These are phyloP conservation scores for Upupa epops DNA, from an alignment of 2,113 vertebrate species.

Conservation along the genomic window DNA sequence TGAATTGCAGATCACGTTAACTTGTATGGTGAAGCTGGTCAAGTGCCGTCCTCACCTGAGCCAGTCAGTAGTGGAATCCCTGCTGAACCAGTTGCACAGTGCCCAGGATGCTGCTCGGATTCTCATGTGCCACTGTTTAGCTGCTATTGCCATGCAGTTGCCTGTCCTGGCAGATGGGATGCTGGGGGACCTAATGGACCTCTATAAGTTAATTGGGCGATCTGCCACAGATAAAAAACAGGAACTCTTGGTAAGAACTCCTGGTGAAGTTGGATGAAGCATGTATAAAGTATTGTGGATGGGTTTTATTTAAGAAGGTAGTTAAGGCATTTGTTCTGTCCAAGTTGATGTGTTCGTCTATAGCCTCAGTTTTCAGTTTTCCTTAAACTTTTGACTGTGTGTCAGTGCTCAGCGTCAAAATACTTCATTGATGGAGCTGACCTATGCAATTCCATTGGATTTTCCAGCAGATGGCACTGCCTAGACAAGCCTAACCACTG, in stretches of 20 bases:
- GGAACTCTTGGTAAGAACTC: constrained; percentile 88
- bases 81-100: constrained; percentile 88
- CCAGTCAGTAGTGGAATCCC: constrained; percentile 89
- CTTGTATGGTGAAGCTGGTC: constrained; percentile 90
- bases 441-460: neutral
- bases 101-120: constrained; percentile 86
- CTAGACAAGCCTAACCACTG: neutral
- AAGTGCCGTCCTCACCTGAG: constrained; percentile 90
- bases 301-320: neutral
- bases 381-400: neutral
- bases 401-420: neutral
- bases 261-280: neutral
- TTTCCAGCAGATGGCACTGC: constrained; percentile 60
- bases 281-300: neutral
- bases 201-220: constrained; percentile 86
- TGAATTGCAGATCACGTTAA: constrained; percentile 83
- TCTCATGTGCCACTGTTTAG: constrained; percentile 92
- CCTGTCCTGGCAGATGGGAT: constrained; percentile 93
- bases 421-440: neutral
- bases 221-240: constrained; percentile 91
- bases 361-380: neutral
- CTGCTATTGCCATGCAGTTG: constrained; percentile 92
- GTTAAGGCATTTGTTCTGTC: neutral
- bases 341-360: neutral
- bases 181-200: constrained; percentile 91